A percentile compares a stretch with the other conserved stretches of the same genome.
phyloP scores from a whole-genome alignment of 2,888 invertebrate genomes.

The Pristionchus mayeri region DNA sequence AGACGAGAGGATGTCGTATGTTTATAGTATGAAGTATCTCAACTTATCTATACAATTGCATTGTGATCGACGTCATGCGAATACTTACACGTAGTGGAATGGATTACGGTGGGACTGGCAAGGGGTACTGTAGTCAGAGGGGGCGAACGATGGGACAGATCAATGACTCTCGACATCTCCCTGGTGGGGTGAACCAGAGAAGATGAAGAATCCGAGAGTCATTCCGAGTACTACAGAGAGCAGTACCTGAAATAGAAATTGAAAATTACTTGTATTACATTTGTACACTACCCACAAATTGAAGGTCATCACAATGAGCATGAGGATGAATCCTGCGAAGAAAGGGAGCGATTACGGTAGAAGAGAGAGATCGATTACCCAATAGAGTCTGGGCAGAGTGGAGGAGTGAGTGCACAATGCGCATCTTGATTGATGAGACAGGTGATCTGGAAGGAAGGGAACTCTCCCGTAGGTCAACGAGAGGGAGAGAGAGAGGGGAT shows the following conservation, averaged over 20 bases:
- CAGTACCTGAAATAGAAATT: no score
- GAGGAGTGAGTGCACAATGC: slow-evolving; percentile 36
- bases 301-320: slow-evolving; percentile 47
- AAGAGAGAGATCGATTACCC: not conserved
- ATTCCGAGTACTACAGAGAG: slow-evolving; percentile 44
- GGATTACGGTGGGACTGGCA: not conserved
- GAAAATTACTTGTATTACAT: no score
- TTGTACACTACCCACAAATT: slow-evolving; percentile 31
- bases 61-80: slow-evolving; percentile 10
- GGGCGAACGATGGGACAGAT: not conserved
- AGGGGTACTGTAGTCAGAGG: not conserved
- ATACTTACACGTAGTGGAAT: slow-evolving; percentile 35
- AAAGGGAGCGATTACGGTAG: slow-evolving; percentile 30
- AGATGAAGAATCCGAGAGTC: slow-evolving; percentile 40
- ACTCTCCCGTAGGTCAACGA: not conserved
- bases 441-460: slow-evolving; percentile 20
- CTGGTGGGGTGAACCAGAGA: slow-evolving; percentile 30
- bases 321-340: slow-evolving; percentile 23
- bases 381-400: slow-evolving; percentile 10
- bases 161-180: slow-evolving; percentile 2
- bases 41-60: not conserved
- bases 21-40: not conserved
- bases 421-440: slow-evolving; percentile 43
- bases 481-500: not conserved
- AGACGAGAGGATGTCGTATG: not conserved